Evolutionary conservation across 2,888 invertebrate species (phyloP), one percentile per base, ranked within the genome.

Genomic region (Hymenopus coronatus): DNA sequence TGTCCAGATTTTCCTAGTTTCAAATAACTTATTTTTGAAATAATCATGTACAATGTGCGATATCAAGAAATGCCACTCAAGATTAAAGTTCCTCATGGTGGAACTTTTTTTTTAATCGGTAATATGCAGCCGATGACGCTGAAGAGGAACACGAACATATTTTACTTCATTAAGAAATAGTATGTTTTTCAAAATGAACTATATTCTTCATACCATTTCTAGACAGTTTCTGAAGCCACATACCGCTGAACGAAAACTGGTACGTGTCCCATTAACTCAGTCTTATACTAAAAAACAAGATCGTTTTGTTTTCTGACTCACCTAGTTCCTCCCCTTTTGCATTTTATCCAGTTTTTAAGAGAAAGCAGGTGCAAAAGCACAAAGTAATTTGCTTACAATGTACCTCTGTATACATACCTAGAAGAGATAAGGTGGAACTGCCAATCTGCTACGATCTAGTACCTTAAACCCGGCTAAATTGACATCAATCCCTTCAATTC

Each of bases 401-500:
- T 70, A 70, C 25, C 54, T 6, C 9, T 14, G 20, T 25, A 70
- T 70, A 70, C 54, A 70, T 70, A 70, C 54, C 54, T 70, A 70
- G 25, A 70, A 70, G 20, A 70, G 54, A 28, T 28, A 83, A 12
- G 84, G 84, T 88, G 84, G 84, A 81, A 85, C 30, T 85, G 70
- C 28, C n/a, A 88, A 30, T 88, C 54, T 27, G 81, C 84, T 81
- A 40, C 81, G 81, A 88, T 82, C 88, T 88, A 81, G 54, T 88
- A 25, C 81, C 25, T 28, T 84, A 85, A 82, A 88, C 82, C 84
- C 88, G 84, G 40, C 88, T 85, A 83, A 85, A 85, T 70, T 81
- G 30, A 88, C 84, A 88, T 87, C 82, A 87, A 87, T 33, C 40
- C 40, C 82, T 82, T 88, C 88, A 88, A 81, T 85, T 84, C 40